Evolutionary conservation across 2,888 invertebrate species (phyloP), one percentile per base, ranked within the genome.

Genomic region (Endotricha flammealis): DNA sequence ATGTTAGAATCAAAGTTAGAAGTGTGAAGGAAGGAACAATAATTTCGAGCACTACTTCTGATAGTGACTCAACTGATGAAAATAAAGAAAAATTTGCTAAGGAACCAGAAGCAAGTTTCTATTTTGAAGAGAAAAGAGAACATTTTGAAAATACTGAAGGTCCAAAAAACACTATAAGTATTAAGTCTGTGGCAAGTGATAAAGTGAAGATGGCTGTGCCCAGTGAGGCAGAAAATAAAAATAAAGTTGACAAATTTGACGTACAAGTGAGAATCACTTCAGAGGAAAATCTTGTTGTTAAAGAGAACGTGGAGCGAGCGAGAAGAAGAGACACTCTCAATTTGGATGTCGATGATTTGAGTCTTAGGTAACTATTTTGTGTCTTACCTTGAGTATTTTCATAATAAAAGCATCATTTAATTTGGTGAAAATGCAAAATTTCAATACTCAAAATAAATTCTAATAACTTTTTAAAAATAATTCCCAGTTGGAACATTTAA

Each of bases 301-400:
- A 83, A 33, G 79, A 86, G 22, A 70, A 58, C 47, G 49, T 58
- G 8, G 81, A 80, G 29, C 54, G 69, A 35, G 61, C 41, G 16
- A 60, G 73, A 35, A 66, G 71, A 43, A 80, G 79, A 49, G 82
- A 87, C 32, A 78, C 83, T 0, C 64, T 87, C n/a, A 86, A 85
- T 45, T 67, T 86, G 40, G 89, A 89, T 63, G 74, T 83, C 2
- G 89, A 90, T 59, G 88, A 88, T 43, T 51, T 88, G 11, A 90
- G 89, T 49, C 59, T 89, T 7, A 82, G 88, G 77, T 83, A 43
- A 64, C 63, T 47, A 22, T 22, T 12, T 32, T 35, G n/a, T n/a
- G n/a, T n/a, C n/a, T n/a, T n/a, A n/a, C n/a, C n/a, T n/a, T n/a
- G n/a, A n/a, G n/a, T n/a, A n/a, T n/a, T n/a, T n/a, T n/a, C n/a